Evolutionary conservation across 2,113 vertebrate genomes (phyloP).

Genomic region (Recurvirostra avosetta): DNA sequence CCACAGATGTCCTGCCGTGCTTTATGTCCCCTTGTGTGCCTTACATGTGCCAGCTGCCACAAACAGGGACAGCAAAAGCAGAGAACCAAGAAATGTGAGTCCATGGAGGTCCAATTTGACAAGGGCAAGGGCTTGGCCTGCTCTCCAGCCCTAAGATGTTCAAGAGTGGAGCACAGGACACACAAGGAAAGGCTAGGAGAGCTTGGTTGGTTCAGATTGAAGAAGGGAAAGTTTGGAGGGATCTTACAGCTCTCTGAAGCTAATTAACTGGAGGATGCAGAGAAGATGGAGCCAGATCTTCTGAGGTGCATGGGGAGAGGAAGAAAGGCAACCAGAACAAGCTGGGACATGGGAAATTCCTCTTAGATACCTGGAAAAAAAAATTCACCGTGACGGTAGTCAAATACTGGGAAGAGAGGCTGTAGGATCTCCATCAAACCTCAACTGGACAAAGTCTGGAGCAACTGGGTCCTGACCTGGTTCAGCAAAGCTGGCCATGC

Average conservation of each 20-base stretch:
- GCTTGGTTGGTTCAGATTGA: background rate
- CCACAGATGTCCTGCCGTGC: background rate
- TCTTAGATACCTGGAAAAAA: background rate
- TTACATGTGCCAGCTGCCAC: background rate
- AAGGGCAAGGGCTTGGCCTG: background rate
- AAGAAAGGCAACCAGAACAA: background rate
- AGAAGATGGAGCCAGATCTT: background rate
- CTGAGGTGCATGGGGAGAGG: background rate
- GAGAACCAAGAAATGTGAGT: background rate
- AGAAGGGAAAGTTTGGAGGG: background rate
- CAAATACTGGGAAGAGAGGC: background rate
- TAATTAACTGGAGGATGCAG: background rate
- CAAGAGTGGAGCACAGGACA: background rate
- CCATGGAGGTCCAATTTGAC: background rate
- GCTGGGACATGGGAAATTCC: background rate
- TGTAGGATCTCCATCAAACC: background rate
- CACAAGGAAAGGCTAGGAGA: background rate
- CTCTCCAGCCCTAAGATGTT: background rate
- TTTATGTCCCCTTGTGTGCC: background rate
- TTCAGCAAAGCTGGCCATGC: background rate
- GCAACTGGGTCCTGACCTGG: rapidly evolving
- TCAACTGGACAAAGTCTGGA: background rate
- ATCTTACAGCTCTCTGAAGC: background rate
- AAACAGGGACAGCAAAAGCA: background rate
- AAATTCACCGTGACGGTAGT: background rate